Evolutionary conservation across 2,888 invertebrate species (phyloP), one percentile per base, ranked within the genome.

Genomic region (Bimastos eiseni): DNA sequence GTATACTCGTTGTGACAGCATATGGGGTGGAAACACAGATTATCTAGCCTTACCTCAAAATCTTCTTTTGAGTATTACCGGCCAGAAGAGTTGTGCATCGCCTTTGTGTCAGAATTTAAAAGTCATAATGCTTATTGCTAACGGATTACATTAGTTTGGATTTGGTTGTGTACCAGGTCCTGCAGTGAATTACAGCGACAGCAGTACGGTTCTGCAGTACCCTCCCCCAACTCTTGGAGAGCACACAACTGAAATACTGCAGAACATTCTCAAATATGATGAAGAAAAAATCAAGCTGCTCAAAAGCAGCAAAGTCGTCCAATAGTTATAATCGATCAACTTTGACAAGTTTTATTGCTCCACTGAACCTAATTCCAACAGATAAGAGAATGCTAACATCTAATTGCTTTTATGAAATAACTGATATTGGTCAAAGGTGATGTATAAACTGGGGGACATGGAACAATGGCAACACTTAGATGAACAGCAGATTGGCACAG

Each of bases 211-310:
- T 92, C 96, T 97, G 0, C 96, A 94, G 92, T 94, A 24, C 93
- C 94, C 98, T 0, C 98, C 99, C 0, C 99, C 99, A 0, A 95
- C 96, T 17, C 95, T 98, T 41, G 99, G 98, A 0, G 96, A 99
- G 94, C 98, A 99, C 94, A 98, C 99, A 0, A 95, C 96, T 91
- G 96, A 97, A 93, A 96, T 99, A 89, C 95, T 99, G 83, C 89
- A 91, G 17, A 91, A 93, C 1, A n/a, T 94, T 3, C 92, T 95
- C 30, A 44, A 91, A 17, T 91, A 89, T 55, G 37, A 83, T 55
- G n/a, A 30, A 24, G 89, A 89, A 3, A 49, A 90, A 19, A 92
- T 92, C 38, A 70, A 91, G 19, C 37, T 89, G 38, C 90, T 92
- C 19, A 86, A 89, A n/a, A 89, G 90, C 34, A 88, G 41, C n/a